phyloP scores from a whole-genome alignment of 2,888 invertebrate genomes.

The Lomographa bimaculata region DNA sequence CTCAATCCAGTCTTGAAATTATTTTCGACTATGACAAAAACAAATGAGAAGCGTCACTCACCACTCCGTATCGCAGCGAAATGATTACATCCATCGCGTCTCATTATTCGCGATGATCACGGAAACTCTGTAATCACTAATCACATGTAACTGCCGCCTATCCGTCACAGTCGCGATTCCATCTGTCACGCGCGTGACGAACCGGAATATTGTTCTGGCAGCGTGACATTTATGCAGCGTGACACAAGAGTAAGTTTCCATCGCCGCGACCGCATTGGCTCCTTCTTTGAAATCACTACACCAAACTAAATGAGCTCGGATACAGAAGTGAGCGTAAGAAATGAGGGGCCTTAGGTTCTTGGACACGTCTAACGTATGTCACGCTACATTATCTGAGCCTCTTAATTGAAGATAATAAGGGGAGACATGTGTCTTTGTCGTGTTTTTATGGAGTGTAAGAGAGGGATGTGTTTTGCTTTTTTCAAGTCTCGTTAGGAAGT shows the following conservation, averaged over 20 bases:
- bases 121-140: conserved; percentile 68
- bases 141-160: conserved; percentile 68
- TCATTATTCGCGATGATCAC: conserved; percentile 71
- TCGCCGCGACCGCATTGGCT: conserved; percentile 32
- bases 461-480: conserved; percentile 68
- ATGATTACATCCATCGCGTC: conserved; percentile 44
- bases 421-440: conserved; percentile 81
- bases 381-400: conserved; percentile 76
- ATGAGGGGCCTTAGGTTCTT: conserved; percentile 49
- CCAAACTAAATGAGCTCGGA: conserved; percentile 49
- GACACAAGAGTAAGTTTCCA: conserved; percentile 37
- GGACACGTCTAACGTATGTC: conserved; percentile 62
- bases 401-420: conserved; percentile 83
- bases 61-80: conserved; percentile 19
- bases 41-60: conserved; percentile 25
- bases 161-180: conserved; percentile 62
- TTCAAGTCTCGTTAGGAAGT: conserved; percentile 64
- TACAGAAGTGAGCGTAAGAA: conserved; percentile 17
- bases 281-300: conserved; percentile 47
- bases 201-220: conserved; percentile 36
- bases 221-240: conserved; percentile 16
- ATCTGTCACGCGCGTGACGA: conserved; percentile 63
- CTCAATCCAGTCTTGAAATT: no score
- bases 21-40: conserved; percentile 13
- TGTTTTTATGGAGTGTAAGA: conserved; percentile 77